Evolutionary conservation across 1,140 invertebrate genomes (phyloP).

Genomic region (Neotoxoptera formosana): DNA sequence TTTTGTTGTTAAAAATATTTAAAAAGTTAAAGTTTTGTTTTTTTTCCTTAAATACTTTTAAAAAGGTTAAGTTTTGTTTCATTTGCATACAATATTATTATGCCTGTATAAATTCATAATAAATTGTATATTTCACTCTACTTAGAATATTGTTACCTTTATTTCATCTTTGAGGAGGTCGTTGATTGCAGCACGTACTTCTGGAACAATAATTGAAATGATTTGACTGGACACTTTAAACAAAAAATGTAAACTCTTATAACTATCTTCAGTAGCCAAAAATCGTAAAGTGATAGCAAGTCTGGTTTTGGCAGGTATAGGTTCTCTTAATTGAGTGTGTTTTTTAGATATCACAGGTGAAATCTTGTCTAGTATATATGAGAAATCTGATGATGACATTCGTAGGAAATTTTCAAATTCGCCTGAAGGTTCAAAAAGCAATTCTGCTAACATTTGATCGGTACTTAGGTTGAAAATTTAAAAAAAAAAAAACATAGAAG

Average conservation of each 20-base stretch:
- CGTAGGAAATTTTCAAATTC: conserved; percentile 14
- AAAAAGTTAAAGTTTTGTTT: not conserved
- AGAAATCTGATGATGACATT: conserved; percentile 16
- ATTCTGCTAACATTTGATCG: not conserved
- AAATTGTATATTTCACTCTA: no score
- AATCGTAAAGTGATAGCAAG: not conserved
- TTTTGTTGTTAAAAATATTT: conserved; percentile 1
- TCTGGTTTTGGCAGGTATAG: not conserved
- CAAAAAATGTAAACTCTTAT: not conserved
- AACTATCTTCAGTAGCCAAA: not conserved
- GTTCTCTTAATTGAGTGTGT: not conserved
- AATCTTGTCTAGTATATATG: conserved; percentile 7
- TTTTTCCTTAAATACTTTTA: no score
- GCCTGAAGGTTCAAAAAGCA: conserved; percentile 6
- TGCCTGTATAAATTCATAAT: no score
- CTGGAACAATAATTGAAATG: not conserved
- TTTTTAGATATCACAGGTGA: conserved; percentile 16
- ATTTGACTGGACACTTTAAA: conserved; percentile 25
- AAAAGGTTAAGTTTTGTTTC: not conserved
- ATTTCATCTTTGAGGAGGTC: conserved; percentile 17
- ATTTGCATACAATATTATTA: no score
- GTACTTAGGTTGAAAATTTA: not conserved
- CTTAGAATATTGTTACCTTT: conserved; percentile 4
- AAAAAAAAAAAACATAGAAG: no score
- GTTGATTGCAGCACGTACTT: conserved; percentile 20